These are phyloP conservation scores for Scaptodrosophila latifasciaeformis DNA, from an alignment of 2,888 invertebrate species.

Conservation along the genomic window DNA sequence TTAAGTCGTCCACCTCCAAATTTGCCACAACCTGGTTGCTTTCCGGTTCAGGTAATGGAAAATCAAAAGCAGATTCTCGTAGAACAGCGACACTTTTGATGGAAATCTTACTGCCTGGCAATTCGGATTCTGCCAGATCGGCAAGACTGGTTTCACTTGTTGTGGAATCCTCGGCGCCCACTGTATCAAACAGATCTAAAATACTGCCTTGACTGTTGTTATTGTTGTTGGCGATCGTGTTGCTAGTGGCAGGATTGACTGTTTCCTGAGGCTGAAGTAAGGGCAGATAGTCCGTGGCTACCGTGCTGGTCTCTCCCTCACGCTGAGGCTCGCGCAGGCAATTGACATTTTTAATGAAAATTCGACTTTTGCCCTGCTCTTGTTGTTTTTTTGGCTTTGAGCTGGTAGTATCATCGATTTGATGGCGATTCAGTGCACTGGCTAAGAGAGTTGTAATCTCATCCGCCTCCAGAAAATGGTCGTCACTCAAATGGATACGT, in stretches of 20 bases:
- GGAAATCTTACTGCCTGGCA: constrained; percentile 60
- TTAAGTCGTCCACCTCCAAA: constrained; percentile 23
- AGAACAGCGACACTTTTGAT: constrained; percentile 74
- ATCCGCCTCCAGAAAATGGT: constrained; percentile 79
- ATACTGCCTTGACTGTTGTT: constrained; percentile 33
- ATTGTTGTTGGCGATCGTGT: too few relatives aligned
- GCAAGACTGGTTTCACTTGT: too few relatives aligned
- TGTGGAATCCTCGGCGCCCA: not conserved
- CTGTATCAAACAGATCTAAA: constrained; percentile 33
- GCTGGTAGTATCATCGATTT: not conserved
- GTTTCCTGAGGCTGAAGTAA: too few relatives aligned
- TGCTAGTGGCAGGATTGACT: too few relatives aligned
- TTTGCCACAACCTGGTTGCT: constrained; percentile 8
- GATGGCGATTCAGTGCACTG: not conserved
- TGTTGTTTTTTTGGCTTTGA: constrained; percentile 14
- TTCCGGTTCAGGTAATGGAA: constrained; percentile 40
- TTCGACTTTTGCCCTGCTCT: constrained; percentile 61
- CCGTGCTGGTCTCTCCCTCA: constrained; percentile 20
- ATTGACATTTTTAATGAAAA: constrained; percentile 74
- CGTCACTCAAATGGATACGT: constrained; percentile 80
- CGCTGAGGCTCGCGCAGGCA: constrained; percentile 69
- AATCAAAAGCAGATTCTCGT: constrained; percentile 67
- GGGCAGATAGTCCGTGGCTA: constrained; percentile 28
- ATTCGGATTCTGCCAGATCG: constrained; percentile 23
- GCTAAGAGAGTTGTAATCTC: constrained; percentile 36